A percentile compares a stretch with the other conserved stretches of the same genome.
Conservation (phyloP, 2,113 vertebrate genomes). For the Siphamia tubifer region DNA sequence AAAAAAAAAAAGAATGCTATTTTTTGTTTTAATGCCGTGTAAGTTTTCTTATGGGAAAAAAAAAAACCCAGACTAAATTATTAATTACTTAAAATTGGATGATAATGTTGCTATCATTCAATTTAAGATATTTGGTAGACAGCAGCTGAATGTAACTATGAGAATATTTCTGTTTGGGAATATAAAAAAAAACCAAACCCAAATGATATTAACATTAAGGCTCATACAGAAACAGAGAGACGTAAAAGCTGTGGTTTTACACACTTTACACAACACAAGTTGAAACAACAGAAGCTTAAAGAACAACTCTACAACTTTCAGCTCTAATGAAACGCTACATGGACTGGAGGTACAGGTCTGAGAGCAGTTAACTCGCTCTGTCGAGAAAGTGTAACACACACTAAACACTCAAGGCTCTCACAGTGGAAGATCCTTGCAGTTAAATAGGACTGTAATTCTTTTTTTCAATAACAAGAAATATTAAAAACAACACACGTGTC, state of each 20-base stretch:
- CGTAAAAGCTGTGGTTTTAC: conserved; percentile 4
- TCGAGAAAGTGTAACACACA: conserved; percentile 11
- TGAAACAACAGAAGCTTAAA: conserved; percentile 19
- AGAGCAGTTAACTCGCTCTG: conserved; percentile 39
- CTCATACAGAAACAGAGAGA: conserved; percentile 21
- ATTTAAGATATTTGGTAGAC: conserved; percentile 22
- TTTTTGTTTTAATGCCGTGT: conserved; percentile 3
- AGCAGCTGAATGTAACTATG: conserved; percentile 27
- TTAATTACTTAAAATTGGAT: background rate
- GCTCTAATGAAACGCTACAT: conserved; percentile 22
- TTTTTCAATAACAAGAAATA: conserved; percentile 4
- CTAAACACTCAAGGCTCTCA: conserved; percentile 2
- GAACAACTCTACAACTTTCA: conserved; percentile 12
- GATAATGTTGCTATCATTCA: background rate
- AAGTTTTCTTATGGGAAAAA: conserved; percentile 11
- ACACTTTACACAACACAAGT: conserved; percentile 20
- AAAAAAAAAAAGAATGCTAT: background rate
- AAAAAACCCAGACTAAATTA: conserved; percentile 13
- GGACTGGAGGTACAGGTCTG: conserved; percentile 11
- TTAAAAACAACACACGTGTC: conserved; percentile 40
- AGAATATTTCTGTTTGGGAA: conserved; percentile 9
- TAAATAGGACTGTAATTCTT: conserved; percentile 27
- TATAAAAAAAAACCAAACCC: background rate
- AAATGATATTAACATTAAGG: conserved; percentile 32
- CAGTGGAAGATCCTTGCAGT: background rate